Evolutionary conservation across 2,797 vertebrate genomes (phyloP).

Genomic region (Molossus alvarezi): DNA sequence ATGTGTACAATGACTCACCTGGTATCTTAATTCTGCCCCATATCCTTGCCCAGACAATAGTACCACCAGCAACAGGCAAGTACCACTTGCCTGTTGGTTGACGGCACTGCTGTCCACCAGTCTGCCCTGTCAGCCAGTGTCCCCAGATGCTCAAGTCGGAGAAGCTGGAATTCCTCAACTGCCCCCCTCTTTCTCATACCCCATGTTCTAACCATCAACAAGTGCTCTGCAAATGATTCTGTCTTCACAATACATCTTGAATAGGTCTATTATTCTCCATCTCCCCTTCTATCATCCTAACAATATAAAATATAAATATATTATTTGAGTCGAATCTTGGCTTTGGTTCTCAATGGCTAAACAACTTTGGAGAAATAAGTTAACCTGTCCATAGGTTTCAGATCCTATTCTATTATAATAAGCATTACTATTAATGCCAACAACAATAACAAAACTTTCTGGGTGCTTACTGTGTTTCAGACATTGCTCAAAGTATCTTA

Average conservation of each 20-base stretch:
- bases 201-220: background rate
- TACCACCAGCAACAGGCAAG: background rate
- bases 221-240: background rate
- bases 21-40: background rate
- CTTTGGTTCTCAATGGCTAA: background rate
- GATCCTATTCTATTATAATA: background rate
- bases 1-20: background rate
- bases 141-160: background rate
- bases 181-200: background rate
- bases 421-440: background rate
- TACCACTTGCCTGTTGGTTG: too few species aligned
- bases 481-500: background rate
- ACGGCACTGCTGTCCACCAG: background rate
- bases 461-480: background rate
- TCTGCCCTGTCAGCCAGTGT: background rate
- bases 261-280: background rate
- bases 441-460: background rate
- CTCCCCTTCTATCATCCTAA: background rate
- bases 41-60: too few species aligned
- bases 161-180: background rate
- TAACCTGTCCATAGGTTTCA: background rate
- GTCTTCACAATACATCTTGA: background rate
- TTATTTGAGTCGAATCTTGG: background rate
- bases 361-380: background rate
- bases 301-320: background rate